Evolutionary conservation across 1,140 invertebrate genomes (phyloP).

Genomic region (Caenorhabditis remanei): DNA sequence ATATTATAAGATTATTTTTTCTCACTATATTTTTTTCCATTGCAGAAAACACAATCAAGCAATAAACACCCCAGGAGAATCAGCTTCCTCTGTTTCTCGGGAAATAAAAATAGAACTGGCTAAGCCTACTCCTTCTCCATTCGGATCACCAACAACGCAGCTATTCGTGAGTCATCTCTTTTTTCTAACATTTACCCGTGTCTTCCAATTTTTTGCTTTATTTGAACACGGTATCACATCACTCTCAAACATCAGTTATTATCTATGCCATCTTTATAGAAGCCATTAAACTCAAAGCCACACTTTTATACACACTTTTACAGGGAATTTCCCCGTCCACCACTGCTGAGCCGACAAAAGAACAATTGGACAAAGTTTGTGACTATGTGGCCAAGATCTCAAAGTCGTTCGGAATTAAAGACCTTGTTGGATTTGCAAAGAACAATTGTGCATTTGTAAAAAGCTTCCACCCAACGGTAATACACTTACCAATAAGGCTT

Average conservation of each 20-base stretch:
- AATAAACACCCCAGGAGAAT: background rate
- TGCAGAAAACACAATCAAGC: conserved; percentile 53
- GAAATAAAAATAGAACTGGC: conserved; percentile 56
- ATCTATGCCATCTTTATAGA: conserved; percentile 19
- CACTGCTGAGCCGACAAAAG: conserved; percentile 32
- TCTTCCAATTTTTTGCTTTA: background rate
- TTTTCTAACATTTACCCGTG: background rate
- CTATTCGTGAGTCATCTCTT: conserved; percentile 11
- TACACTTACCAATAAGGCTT: too few relatives aligned
- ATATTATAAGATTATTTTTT: background rate
- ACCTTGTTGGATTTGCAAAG: conserved; percentile 37
- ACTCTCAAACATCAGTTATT: conserved; percentile 44
- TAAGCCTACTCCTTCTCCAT: conserved; percentile 18
- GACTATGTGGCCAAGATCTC: conserved; percentile 26
- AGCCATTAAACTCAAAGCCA: conserved; percentile 41
- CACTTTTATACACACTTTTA: background rate
- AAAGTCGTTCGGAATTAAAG: conserved; percentile 30
- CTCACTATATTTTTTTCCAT: background rate
- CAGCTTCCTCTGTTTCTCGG: background rate
- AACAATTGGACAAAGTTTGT: conserved; percentile 41
- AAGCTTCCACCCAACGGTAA: conserved; percentile 42
- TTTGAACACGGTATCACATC: conserved; percentile 42
- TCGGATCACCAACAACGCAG: conserved; percentile 5
- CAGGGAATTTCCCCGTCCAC: background rate
- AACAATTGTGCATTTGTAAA: conserved; percentile 35